These are phyloP conservation scores for Cantharis nigra DNA, from an alignment of 2,888 invertebrate species.

Conservation along the genomic window DNA sequence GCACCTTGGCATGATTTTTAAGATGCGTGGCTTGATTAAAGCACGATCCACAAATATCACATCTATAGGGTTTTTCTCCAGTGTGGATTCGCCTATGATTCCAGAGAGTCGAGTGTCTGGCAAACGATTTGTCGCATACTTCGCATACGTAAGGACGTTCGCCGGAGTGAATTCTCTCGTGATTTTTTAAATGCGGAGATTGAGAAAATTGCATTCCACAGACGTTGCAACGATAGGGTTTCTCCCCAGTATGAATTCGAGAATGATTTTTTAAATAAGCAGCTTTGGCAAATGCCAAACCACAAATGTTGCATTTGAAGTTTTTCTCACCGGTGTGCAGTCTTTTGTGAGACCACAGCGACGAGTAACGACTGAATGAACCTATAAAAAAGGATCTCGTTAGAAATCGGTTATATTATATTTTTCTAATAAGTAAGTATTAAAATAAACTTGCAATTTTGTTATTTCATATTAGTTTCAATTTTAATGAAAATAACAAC, in stretches of 20 bases:
- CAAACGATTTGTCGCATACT: constrained; percentile 83
- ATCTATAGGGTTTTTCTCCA: constrained; percentile 85
- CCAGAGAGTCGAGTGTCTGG: constrained; percentile 86
- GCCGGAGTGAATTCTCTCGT: constrained; percentile 86
- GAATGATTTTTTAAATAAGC: constrained; percentile 90
- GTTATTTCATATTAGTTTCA: background rate
- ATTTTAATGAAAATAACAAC: background rate
- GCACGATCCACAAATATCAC: constrained; percentile 86
- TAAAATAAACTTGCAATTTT: background rate
- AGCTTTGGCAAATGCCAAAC: constrained; percentile 85
- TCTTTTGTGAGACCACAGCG: constrained; percentile 87
- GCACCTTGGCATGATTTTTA: constrained; percentile 86
- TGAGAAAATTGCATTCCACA: constrained; percentile 92
- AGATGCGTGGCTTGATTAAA: constrained; percentile 89
- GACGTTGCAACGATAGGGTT: constrained; percentile 69
- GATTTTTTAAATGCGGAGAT: constrained; percentile 86
- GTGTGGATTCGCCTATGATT: constrained; percentile 88
- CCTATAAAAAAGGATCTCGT: constrained; percentile 48
- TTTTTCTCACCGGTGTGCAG: constrained; percentile 84
- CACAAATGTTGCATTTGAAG: constrained; percentile 87
- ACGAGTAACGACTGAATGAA: constrained; percentile 82
- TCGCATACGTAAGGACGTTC: constrained; percentile 88
- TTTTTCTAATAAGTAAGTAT: background rate
- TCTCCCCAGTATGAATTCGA: constrained; percentile 79
- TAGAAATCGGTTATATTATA: background rate